These are phyloP conservation scores for Drosophila buzzatii DNA, from an alignment of 2,888 invertebrate genomes.

Conservation along the genomic window DNA sequence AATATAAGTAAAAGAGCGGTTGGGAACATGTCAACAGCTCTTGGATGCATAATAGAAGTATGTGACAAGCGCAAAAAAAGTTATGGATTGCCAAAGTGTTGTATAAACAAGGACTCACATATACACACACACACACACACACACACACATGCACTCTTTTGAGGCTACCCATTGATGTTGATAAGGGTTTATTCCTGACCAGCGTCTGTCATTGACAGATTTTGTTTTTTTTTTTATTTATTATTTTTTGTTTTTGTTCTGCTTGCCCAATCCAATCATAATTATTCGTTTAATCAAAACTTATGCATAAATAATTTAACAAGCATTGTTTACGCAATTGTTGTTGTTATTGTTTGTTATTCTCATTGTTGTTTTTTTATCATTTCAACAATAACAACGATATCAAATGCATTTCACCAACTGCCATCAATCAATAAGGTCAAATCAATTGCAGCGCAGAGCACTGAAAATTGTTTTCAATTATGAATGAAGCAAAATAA, in stretches of 20 bases:
- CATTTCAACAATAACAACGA: constrained; percentile 45
- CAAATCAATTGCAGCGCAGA: constrained; percentile 68
- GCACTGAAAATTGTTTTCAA: constrained; percentile 64
- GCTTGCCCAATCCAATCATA: constrained; percentile 20
- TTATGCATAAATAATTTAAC: constrained; percentile 46
- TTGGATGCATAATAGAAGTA: constrained; percentile 59
- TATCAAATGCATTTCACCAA: constrained; percentile 24
- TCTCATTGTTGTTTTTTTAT: not conserved
- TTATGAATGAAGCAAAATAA: constrained; percentile 52
- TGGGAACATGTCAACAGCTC: constrained; percentile 64
- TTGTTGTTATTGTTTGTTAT: not conserved
- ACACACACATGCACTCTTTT: not conserved
- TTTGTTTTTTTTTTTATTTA: not conserved
- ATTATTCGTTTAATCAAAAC: constrained; percentile 43
- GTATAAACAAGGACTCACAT: constrained; percentile 44
- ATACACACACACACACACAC: not conserved
- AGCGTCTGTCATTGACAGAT: constrained; percentile 62
- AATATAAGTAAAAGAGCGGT: constrained; percentile 44
- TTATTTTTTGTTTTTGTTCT: not conserved
- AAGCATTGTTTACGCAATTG: constrained; percentile 15
- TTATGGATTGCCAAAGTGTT: constrained; percentile 73
- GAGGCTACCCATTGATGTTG: constrained; percentile 44
- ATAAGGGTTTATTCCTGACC: constrained; percentile 62
- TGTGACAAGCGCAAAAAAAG: constrained; percentile 70
- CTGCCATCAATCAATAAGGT: constrained; percentile 73